These are phyloP conservation scores for Pseudoatta argentina DNA, from an alignment of 1,140 invertebrate genomes.

Conservation along the genomic window DNA sequence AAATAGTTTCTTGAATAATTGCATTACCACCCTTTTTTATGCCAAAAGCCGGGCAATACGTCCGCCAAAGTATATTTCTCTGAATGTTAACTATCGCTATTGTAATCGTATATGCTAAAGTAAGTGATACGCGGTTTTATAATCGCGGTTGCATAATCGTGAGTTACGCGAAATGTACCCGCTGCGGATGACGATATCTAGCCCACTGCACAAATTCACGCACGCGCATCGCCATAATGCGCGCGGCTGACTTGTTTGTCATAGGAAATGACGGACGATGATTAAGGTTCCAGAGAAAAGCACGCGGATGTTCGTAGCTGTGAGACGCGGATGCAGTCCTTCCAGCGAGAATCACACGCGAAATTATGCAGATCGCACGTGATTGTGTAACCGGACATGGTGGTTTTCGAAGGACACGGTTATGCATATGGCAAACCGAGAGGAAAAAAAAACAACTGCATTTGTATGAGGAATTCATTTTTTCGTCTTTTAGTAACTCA, in stretches of 20 bases:
- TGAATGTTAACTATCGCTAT: conserved; percentile 46
- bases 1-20: conserved; percentile 1
- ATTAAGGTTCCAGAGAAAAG: conserved; percentile 53
- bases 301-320: conserved; percentile 20
- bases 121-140: conserved; percentile 47
- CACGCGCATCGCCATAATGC: conserved; percentile 31
- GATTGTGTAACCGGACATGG: conserved; percentile 71
- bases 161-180: conserved; percentile 26
- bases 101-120: conserved; percentile 41
- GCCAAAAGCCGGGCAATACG: background rate
- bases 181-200: conserved; percentile 41
- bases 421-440: background rate
- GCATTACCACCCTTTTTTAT: background rate
- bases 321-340: conserved; percentile 27
- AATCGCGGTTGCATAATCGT: conserved; percentile 60
- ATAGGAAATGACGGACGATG: conserved; percentile 56
- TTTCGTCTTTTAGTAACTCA: background rate
- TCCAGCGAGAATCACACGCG: conserved; percentile 20
- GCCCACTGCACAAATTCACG: conserved; percentile 27
- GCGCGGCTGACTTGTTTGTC: conserved; percentile 28
- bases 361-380: conserved; percentile 69
- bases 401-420: conserved; percentile 69
- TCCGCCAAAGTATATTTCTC: conserved; percentile 12
- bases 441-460: conserved; percentile 27
- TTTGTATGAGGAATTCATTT: background rate